Conservation (phyloP, 2,113 vertebrate genomes). For the Melierax canorus region DNA sequence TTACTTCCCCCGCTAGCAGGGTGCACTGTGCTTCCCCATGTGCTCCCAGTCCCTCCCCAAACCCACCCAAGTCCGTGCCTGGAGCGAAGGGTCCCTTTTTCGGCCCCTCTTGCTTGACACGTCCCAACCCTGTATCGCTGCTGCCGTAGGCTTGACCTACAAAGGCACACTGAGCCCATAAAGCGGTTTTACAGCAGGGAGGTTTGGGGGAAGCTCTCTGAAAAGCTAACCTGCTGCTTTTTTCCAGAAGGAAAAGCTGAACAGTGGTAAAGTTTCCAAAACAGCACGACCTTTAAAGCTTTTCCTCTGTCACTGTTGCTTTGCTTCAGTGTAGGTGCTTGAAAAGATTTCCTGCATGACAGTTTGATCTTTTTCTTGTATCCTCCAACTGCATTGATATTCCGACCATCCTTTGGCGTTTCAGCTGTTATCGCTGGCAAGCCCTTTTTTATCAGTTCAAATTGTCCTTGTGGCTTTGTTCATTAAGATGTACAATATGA, state of each 20-base stretch:
- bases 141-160: not conserved
- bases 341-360: not conserved
- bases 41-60: not conserved
- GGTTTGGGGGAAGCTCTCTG: not conserved
- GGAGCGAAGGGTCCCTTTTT: not conserved
- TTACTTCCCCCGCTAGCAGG: no score
- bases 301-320: not conserved
- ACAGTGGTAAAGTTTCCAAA: not conserved
- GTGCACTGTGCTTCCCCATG: not conserved
- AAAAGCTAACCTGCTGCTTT: not conserved
- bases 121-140: rapidly evolving
- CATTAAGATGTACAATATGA: constrained; percentile 32
- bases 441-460: not conserved
- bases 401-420: not conserved
- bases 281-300: not conserved
- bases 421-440: not conserved
- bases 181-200: not conserved
- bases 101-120: not conserved
- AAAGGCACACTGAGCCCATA: rapidly evolving
- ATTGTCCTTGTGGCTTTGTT: constrained; percentile 59
- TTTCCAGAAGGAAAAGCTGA: not conserved
- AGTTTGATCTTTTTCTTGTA: not conserved
- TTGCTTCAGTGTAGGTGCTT: not conserved
- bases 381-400: not conserved
- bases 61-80: not conserved